A percentile compares a stretch with the other conserved stretches of the same genome.
These are phyloP conservation scores for Pocota personata DNA, from an alignment of 2,888 invertebrate species.

Conservation along the genomic window DNA sequence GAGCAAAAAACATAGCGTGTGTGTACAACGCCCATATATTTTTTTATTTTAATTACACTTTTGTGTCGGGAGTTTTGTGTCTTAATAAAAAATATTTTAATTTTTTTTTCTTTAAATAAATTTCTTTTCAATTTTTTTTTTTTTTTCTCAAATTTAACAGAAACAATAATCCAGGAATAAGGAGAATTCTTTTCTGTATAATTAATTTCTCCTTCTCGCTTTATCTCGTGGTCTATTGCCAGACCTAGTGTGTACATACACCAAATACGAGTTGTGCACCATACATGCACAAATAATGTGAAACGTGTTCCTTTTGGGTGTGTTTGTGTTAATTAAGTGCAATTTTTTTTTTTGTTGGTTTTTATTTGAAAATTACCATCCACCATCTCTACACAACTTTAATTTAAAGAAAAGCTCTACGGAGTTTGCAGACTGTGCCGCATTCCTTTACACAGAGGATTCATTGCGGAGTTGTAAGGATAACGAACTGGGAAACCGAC, in stretches of 20 bases:
- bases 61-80: constrained; percentile 44
- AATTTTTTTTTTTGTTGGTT: constrained; percentile 57
- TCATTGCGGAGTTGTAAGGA: constrained; percentile 40
- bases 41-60: constrained; percentile 64
- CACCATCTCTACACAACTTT: constrained; percentile 2
- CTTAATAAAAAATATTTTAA: constrained; percentile 7
- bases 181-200: constrained; percentile 70
- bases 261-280: constrained; percentile 52
- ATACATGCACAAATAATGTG: constrained; percentile 48
- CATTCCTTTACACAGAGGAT: constrained; percentile 55
- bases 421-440: constrained; percentile 59
- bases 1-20: constrained; percentile 59
- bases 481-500: constrained; percentile 22
- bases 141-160: constrained; percentile 16
- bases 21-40: constrained; percentile 69
- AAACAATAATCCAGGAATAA: constrained; percentile 61
- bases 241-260: constrained; percentile 45
- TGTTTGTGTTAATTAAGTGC: constrained; percentile 74
- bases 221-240: constrained; percentile 54
- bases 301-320: constrained; percentile 71
- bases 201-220: constrained; percentile 67
- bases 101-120: constrained; percentile 30
- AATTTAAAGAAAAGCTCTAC: constrained; percentile 62
- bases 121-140: constrained; percentile 34
- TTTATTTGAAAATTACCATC: constrained; percentile 54